These are phyloP conservation scores for Crotalus horridus DNA, from an alignment of 2,113 vertebrate genomes.

Conservation along the genomic window DNA sequence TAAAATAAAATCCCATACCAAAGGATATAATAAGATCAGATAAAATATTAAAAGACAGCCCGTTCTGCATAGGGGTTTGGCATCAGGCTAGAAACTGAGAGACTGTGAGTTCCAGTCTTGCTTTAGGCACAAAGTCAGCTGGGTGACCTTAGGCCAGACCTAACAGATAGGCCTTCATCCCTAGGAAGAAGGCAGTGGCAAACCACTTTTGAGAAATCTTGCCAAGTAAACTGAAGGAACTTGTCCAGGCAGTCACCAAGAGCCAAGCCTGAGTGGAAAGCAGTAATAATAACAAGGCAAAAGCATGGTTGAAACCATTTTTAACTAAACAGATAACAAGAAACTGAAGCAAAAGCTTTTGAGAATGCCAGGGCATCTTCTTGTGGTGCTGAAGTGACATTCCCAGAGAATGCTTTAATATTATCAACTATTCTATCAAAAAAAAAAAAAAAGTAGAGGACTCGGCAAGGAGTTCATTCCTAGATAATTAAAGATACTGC, in stretches of 20 bases:
- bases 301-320: not conserved
- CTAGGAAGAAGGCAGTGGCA: not conserved
- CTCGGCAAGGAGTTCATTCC: not conserved
- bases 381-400: not conserved
- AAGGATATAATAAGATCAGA: not conserved
- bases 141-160: not conserved
- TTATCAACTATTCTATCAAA: not conserved
- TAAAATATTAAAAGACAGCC: not conserved
- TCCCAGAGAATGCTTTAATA: not conserved
- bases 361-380: not conserved
- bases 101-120: not conserved
- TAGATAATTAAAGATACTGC: not conserved
- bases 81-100: not conserved
- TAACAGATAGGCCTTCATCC: not conserved
- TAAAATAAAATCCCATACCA: not conserved
- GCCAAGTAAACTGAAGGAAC: not conserved
- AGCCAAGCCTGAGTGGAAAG: not conserved
- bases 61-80: not conserved
- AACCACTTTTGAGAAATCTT: not conserved
- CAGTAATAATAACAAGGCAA: not conserved
- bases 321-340: not conserved
- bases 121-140: not conserved
- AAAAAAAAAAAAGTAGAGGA: too few relatives aligned
- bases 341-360: not conserved
- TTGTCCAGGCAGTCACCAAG: not conserved